phyloP scores from a whole-genome alignment of 2,113 vertebrate genomes.

The Hemibagrus wyckioides region DNA sequence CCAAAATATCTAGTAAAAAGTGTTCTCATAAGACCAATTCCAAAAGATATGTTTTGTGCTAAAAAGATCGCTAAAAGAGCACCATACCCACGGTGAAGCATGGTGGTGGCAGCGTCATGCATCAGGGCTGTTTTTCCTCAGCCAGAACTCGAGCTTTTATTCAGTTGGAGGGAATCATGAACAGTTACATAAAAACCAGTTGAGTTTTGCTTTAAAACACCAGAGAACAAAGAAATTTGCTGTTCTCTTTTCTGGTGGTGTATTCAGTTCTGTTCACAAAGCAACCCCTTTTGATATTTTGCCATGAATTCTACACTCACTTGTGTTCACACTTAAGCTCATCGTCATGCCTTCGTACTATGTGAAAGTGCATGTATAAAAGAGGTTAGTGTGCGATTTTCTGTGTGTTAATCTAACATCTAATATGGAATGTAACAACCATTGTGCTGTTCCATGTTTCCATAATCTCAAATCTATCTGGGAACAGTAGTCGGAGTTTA shows the following conservation, averaged over 20 bases:
- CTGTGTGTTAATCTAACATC: not conserved
- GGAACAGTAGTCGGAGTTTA: not conserved
- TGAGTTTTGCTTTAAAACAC: too few species aligned
- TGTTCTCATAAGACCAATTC: too few species aligned
- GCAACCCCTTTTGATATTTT: not conserved
- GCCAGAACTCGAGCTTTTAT: too few species aligned
- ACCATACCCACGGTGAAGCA: too few species aligned
- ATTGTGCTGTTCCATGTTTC: slow-evolving; percentile 12
- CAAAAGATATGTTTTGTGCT: too few species aligned
- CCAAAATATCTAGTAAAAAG: too few species aligned
- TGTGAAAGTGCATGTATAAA: not conserved
- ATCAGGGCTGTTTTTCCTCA: too few species aligned
- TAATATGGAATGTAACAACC: not conserved
- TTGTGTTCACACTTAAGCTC: not conserved
- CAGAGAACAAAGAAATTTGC: not conserved
- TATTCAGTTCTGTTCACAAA: not conserved
- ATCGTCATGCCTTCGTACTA: not conserved
- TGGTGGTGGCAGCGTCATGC: too few species aligned
- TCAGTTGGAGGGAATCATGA: too few species aligned
- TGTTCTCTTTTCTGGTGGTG: not conserved
- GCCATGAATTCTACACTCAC: not conserved
- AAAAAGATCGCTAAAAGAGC: too few species aligned
- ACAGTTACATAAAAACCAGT: not conserved
- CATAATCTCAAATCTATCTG: not conserved
- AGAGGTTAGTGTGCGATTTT: not conserved